Percentiles rank a stretch among this genome's conserved stretches.
Evolutionary conservation across 2,797 vertebrate species (phyloP).

Genomic region (Trichosurus vulpecula): DNA sequence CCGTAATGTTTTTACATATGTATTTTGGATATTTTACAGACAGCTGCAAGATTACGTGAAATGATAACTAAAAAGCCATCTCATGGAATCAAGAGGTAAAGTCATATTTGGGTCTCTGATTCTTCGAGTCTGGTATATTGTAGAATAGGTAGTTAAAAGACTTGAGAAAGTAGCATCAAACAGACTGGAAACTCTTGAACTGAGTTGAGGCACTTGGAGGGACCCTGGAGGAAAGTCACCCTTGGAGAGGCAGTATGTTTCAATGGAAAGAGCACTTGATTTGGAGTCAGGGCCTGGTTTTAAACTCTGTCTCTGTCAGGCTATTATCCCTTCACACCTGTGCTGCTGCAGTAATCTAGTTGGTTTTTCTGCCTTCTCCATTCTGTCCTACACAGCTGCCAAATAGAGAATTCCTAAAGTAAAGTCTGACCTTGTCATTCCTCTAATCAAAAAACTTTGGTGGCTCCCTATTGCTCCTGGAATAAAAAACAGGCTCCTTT

Average conservation of each 20-base stretch:
- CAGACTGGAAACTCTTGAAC: slow-evolving; percentile 21
- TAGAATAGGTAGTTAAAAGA: slow-evolving; percentile 33
- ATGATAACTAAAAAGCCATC: slow-evolving; percentile 69
- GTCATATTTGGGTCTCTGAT: not conserved
- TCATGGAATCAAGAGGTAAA: slow-evolving; percentile 82
- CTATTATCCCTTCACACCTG: not conserved
- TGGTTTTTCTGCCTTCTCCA: not conserved
- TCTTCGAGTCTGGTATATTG: not conserved
- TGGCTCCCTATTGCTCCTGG: not conserved
- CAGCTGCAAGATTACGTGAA: slow-evolving; percentile 82
- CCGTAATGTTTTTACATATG: slow-evolving; percentile 30
- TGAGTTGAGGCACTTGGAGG: slow-evolving; percentile 16
- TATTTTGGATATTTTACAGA: slow-evolving; percentile 77
- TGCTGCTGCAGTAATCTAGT: not conserved
- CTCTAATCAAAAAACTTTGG: not conserved
- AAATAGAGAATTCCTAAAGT: not conserved
- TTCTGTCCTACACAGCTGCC: not conserved
- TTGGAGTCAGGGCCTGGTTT: not conserved
- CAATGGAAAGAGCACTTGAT: not conserved
- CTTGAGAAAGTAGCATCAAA: slow-evolving; percentile 39
- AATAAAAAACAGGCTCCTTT: not conserved
- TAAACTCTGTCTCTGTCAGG: not conserved
- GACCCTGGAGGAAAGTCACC: not conserved
- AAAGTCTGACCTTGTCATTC: not conserved
- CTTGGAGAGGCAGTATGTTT: not conserved